Conservation (phyloP, 2,888 invertebrate species). For the Mythimna loreyi region DNA sequence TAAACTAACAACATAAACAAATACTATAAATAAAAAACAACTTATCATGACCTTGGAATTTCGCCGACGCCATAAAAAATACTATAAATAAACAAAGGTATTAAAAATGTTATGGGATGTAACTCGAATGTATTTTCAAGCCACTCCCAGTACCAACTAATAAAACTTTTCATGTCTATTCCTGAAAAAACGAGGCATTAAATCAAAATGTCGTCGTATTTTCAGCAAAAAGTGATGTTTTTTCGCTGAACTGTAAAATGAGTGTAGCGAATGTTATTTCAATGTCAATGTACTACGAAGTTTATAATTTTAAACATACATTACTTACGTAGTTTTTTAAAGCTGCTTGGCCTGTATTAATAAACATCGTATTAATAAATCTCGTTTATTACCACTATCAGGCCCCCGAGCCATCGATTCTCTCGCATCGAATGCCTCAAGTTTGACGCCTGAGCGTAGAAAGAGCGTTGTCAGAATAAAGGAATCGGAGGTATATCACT, state of each 20-base stretch:
- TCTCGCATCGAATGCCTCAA: too few relatives aligned
- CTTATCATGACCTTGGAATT: constrained; percentile 36
- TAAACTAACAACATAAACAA: constrained; percentile 21
- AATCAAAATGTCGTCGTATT: constrained; percentile 31
- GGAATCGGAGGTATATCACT: too few relatives aligned
- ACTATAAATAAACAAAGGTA: constrained; percentile 46
- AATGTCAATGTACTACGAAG: neutral
- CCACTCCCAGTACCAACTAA: constrained; percentile 20
- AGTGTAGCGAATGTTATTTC: constrained; percentile 4
- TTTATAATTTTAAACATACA: constrained; percentile 2
- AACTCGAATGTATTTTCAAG: constrained; percentile 29
- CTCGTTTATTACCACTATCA: too few relatives aligned
- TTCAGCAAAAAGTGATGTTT: constrained; percentile 12
- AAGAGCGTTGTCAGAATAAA: too few relatives aligned
- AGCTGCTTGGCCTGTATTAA: too few relatives aligned
- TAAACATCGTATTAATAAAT: too few relatives aligned
- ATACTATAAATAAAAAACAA: constrained; percentile 19
- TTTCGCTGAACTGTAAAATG: constrained; percentile 15
- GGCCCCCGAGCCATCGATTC: too few relatives aligned
- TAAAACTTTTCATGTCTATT: constrained; percentile 53
- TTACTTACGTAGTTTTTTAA: too few relatives aligned
- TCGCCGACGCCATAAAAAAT: constrained; percentile 39
- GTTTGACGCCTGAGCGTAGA: too few relatives aligned
- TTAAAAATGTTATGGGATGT: constrained; percentile 50
- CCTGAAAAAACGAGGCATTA: constrained; percentile 38